Conservation (phyloP, 2,113 vertebrate genomes). For the Clarias magur region DNA sequence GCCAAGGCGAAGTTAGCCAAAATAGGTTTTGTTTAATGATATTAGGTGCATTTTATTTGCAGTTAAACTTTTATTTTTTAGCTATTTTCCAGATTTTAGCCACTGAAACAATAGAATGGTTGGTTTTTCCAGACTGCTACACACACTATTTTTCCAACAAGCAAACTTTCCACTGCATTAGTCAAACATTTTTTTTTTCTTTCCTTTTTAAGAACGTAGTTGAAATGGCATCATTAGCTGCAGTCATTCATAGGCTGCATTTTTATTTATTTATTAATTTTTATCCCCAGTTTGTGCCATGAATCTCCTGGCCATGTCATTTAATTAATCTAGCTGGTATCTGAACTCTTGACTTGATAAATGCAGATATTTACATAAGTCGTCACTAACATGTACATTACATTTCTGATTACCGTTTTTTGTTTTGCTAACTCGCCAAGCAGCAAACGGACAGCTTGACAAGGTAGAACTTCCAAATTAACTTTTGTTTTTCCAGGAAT, state of each 20-base stretch:
- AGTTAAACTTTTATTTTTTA: background rate
- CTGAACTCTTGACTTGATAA: slow-evolving; percentile 8
- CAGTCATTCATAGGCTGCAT: background rate
- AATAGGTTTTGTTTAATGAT: background rate
- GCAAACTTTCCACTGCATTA: background rate
- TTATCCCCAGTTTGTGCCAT: background rate
- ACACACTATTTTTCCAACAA: background rate
- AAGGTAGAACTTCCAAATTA: slow-evolving; percentile 63
- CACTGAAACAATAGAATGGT: background rate
- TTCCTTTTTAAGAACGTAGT: background rate
- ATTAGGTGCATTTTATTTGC: background rate
- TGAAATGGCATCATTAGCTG: background rate
- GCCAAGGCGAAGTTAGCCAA: background rate
- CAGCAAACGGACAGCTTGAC: slow-evolving; percentile 80
- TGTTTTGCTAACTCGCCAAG: slow-evolving; percentile 61
- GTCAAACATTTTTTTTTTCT: background rate
- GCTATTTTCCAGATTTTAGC: background rate
- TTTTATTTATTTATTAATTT: too few species aligned
- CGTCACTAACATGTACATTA: background rate
- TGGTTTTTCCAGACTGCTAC: background rate
- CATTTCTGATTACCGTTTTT: slow-evolving; percentile 1
- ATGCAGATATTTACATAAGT: background rate
- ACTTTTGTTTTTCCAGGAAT: background rate
- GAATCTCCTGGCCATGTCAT: background rate
- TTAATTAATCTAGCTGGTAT: background rate